Conservation (phyloP, 1,140 invertebrate genomes). For the Apocrypta bakeri region DNA sequence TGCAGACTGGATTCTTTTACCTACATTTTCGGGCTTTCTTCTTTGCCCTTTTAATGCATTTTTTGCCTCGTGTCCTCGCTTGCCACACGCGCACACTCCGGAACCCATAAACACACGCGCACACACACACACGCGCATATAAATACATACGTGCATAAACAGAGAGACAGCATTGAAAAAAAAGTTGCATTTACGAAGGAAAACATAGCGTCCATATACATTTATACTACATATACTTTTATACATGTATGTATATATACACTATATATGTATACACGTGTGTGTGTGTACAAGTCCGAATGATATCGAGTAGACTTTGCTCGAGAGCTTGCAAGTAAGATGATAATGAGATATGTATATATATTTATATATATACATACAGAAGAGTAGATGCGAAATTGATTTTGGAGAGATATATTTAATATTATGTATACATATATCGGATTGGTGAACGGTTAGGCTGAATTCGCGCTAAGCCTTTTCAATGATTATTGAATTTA, state of each 20-base stretch:
- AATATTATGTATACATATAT: too few species aligned
- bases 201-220: slow-evolving; percentile 26
- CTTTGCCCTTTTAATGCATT: neutral
- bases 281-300: neutral
- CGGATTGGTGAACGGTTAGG: too few species aligned
- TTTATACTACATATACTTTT: slow-evolving; percentile 18
- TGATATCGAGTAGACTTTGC: neutral
- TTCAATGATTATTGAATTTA: neutral
- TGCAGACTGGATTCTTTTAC: too few species aligned
- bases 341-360: too few species aligned
- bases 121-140: neutral
- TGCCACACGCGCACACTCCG: too few species aligned
- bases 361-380: neutral
- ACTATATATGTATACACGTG: neutral
- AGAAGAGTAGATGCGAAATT: slow-evolving; percentile 21
- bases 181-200: slow-evolving; percentile 43
- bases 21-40: neutral
- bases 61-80: slow-evolving; percentile 32
- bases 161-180: slow-evolving; percentile 13
- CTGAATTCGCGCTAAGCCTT: too few species aligned
- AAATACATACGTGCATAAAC: neutral
- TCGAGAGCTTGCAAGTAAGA: slow-evolving; percentile 4
- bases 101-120: too few species aligned
- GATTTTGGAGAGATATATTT: slow-evolving; percentile 6
- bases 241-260: neutral